Percentiles rank a stretch among this genome's conserved stretches.
Conservation (phyloP, 2,888 invertebrate species). For the Halocaridina rubra region DNA sequence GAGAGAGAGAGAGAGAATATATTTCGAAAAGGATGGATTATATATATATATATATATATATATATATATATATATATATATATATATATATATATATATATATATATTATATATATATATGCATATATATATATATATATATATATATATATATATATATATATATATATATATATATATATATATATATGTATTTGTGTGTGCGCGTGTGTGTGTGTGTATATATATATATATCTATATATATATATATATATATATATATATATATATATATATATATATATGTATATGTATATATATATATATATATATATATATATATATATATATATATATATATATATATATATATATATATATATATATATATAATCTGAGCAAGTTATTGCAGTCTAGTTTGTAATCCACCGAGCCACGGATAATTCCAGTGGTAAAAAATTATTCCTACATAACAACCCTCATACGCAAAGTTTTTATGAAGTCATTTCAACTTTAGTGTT, state of each 20-base stretch:
- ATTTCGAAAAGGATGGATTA: not conserved
- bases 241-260: not conserved
- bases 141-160: not conserved
- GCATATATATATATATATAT: not conserved
- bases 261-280: not conserved
- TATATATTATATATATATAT: not conserved
- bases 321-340: not conserved
- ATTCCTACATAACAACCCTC: too few relatives aligned
- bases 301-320: not conserved
- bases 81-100: not conserved
- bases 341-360: not conserved
- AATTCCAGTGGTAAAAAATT: too few relatives aligned
- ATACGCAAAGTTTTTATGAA: too few relatives aligned
- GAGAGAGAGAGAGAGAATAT: not conserved
- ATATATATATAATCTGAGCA: not conserved
- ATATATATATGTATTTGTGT: not conserved
- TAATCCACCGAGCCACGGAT: too few relatives aligned
- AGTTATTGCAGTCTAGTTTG: not conserved
- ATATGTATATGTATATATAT: not conserved
- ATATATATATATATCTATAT: not conserved
- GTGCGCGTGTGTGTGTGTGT: not conserved
- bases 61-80: not conserved
- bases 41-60: not conserved
- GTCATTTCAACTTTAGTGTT: too few relatives aligned
- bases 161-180: not conserved